Base-by-base conservation (phyloP, 2,113 vertebrate genomes). In the Phalacrocorax pelagicus region DNA sequence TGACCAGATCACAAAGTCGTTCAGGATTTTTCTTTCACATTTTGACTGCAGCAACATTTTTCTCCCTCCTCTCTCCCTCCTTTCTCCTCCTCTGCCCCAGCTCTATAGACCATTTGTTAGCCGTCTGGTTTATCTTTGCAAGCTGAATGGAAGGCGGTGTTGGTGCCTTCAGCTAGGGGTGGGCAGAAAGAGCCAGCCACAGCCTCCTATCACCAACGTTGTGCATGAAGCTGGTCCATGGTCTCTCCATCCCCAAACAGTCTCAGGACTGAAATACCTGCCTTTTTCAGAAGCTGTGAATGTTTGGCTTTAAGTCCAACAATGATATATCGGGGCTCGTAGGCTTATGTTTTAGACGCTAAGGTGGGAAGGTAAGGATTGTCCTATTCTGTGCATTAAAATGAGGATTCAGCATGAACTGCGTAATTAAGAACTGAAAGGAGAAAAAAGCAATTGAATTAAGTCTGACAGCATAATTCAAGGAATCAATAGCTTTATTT, bases 401-500 rank as follows among this genome's bases (percentile, higher is more conserved):
- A 97, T 81, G 94, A 95, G 89, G 93, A 91, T 97, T 97, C 96
- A 92, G 96, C 93, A 78, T 74, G 82, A 97, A 92, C 58, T 94
- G 67, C 4, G 10, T 93, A 97, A 95, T 98, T 98, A 97, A 96
- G 90, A 94, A 84, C 71, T 94, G 82, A 97, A 97, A 82, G 27
- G 75, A 90, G 89, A 74, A 94, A 97, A 81, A 96, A 97, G 63
- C 84, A 89, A 86, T 86, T 95, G 81, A 96, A 96, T 96, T 95
- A 97, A 96, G 96, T 63, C 81, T 95, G 84, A 92, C 97, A 98
- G 96, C 86, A 77, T 95, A 97, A 97, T 95, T 88, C 77, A 94
- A n/a, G 72, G 92, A 98, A 98, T 98, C 96, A 97, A 97, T 98
- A 96, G 82, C 95, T 97, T 97, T 98, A 97, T 97, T 98, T 98